Conservation (phyloP, 1,140 invertebrate genomes). For the Ips typographus region DNA sequence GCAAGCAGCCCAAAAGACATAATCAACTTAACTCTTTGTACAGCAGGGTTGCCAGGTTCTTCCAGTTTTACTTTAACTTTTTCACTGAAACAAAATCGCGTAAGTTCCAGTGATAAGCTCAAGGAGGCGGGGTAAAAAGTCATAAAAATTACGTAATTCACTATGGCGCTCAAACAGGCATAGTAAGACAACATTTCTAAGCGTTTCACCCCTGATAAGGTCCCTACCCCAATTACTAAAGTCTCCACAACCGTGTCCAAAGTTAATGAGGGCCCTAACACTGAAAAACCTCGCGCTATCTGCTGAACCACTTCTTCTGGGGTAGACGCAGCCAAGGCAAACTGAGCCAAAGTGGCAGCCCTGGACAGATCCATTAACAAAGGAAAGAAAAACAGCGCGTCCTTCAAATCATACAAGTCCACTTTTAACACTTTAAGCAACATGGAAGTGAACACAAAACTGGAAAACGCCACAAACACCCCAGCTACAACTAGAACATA, state of each 20-base stretch:
- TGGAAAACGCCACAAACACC: conserved; percentile 84
- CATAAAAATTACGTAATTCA: conserved; percentile 47
- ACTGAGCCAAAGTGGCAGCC: conserved; percentile 69
- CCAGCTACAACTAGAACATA: conserved; percentile 88
- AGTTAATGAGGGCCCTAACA: conserved; percentile 74
- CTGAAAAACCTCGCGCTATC: conserved; percentile 70
- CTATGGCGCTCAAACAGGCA: conserved; percentile 43
- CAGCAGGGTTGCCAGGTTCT: conserved; percentile 70
- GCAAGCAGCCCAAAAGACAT: conserved; percentile 89
- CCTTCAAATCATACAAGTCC: conserved; percentile 41
- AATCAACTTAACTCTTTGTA: conserved; percentile 89
- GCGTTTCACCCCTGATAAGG: conserved; percentile 59
- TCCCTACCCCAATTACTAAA: conserved; percentile 76
- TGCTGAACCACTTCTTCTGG: conserved; percentile 63
- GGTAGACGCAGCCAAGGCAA: conserved; percentile 66
- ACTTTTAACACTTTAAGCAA: conserved; percentile 42
- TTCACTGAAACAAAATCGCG: conserved; percentile 16
- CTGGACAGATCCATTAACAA: conserved; percentile 75
- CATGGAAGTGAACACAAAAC: conserved; percentile 51
- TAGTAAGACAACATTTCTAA: conserved; percentile 43
- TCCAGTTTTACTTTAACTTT: conserved; percentile 40
- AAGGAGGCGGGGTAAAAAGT: conserved; percentile 47
- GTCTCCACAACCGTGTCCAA: conserved; percentile 76
- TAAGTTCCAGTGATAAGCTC: conserved; percentile 42
- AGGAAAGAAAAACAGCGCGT: conserved; percentile 41